Evolutionary conservation across 2,888 invertebrate species (phyloP).

Genomic region (Eupithecia tripunctaria): DNA sequence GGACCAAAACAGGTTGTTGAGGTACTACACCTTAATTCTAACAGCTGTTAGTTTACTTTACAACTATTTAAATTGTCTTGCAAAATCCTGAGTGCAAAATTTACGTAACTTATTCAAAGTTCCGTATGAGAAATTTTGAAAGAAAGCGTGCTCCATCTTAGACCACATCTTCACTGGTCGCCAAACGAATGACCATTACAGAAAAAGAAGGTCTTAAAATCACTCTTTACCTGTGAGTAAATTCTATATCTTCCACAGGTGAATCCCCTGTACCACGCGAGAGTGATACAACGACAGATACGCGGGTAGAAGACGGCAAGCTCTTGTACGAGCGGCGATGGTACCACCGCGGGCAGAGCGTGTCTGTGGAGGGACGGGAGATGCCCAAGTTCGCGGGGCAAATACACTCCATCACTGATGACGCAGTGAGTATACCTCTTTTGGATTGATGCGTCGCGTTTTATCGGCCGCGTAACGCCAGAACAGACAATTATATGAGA

Average conservation of each 20-base stretch:
- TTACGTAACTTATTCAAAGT: no score
- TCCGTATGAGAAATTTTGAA: no score
- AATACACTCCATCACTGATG: constrained; percentile 95
- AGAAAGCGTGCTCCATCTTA: no score
- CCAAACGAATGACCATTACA: no score
- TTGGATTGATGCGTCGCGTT: no score
- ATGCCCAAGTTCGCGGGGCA: constrained; percentile 93
- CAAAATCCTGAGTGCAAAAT: no score
- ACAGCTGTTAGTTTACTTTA: not conserved
- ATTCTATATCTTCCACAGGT: constrained; percentile 57
- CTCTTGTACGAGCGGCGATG: constrained; percentile 96
- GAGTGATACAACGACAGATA: constrained; percentile 86
- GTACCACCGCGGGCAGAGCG: constrained; percentile 97
- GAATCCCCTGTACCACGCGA: constrained; percentile 70
- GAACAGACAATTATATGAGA: no score
- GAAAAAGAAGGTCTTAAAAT: not conserved
- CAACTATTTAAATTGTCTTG: not conserved
- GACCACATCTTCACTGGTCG: no score
- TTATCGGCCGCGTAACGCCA: no score
- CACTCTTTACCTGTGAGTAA: not conserved
- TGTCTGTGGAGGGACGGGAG: constrained; percentile 95
- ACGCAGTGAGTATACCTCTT: constrained; percentile 91
- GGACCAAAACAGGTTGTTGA: no score
- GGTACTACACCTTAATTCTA: no score
- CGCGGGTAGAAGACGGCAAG: constrained; percentile 97